Evolutionary conservation across 2,113 vertebrate species (phyloP), one percentile per base, ranked within the genome.

Genomic region (Nipponia nippon): DNA sequence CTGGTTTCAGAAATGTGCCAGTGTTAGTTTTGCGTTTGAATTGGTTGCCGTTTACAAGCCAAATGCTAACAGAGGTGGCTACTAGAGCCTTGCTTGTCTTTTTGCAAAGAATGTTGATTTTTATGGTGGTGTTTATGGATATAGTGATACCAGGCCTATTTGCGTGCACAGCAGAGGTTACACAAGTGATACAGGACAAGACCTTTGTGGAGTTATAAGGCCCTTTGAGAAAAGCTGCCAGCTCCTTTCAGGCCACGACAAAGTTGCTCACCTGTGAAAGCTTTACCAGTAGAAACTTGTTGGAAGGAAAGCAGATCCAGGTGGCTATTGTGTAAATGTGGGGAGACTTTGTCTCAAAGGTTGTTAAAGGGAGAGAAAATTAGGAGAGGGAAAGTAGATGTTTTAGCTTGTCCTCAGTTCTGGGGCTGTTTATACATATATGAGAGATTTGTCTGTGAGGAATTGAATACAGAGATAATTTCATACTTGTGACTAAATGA

Each of bases 281-380:
- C 46, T 53, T 38, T 92, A 36, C 97, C 83, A 96, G 96, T 95
- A 88, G 70, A 11, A 94, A 96, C 97, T 93, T 96, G 96, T 80
- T 83, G 85, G 49, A 23, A 91, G 80, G 66, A 72, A 91, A 85
- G 73, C 62, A 90, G 87, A 91, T 94, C 81, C 96, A 95, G 89
- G 59, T 95, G 89, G 50, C 87, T 95, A 3, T 87, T 95, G 87
- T 95, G 75, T 83, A 95, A 95, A 96, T 58, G 81, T 85, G 58
- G 66, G 91, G 91, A 96, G 91, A 95, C 93, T 62, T 93, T 29
- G 66, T 87, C 91, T 87, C 53, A 76, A 91, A 88, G 91, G 87
- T 13, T 62, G 77, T 87, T 95, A 93, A 95, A 95, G n/a, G 34
- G 6, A 83, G 52, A 70, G 66, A 77, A 93, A 97, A 96, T 87